Evolutionary conservation across 2,888 invertebrate genomes (phyloP).

Genomic region (Coremacera marginata): DNA sequence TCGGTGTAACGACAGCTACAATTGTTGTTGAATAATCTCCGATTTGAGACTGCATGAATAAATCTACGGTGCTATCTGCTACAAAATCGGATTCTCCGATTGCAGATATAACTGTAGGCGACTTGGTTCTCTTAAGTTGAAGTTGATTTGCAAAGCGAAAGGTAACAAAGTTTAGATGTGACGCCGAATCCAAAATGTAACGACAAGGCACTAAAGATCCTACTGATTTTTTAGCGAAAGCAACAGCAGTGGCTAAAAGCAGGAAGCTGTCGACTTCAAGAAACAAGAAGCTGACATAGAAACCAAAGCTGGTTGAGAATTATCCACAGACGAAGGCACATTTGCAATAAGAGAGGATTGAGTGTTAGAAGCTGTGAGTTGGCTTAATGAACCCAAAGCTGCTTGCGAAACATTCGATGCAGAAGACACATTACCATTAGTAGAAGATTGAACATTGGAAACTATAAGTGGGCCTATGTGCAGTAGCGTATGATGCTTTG

Average conservation of each 20-base stretch:
- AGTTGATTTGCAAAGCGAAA: constrained; percentile 30
- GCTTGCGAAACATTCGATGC: not conserved
- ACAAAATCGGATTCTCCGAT: constrained; percentile 35
- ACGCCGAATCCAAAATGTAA: constrained; percentile 26
- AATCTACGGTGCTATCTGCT: constrained; percentile 27
- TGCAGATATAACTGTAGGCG: constrained; percentile 30
- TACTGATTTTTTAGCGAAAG: not conserved
- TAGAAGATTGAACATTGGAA: no score
- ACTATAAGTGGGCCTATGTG: constrained; percentile 16
- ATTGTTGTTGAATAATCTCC: constrained; percentile 21
- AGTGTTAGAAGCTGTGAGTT: no score
- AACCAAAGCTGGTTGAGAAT: not conserved
- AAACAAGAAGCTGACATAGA: constrained; percentile 20
- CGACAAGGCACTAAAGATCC: constrained; percentile 22
- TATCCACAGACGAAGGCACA: no score
- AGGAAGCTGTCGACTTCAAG: not conserved
- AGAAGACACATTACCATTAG: no score
- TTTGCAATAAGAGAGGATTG: no score
- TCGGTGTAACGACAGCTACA: constrained; percentile 44
- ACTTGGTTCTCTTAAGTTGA: constrained; percentile 6
- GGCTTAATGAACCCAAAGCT: not conserved
- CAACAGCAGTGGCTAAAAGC: not conserved
- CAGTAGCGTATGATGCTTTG: constrained; percentile 43
- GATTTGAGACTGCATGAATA: constrained; percentile 12
- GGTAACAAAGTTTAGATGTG: constrained; percentile 33